A percentile compares a stretch with the other conserved stretches of the same genome.
Conservation (phyloP, 2,113 vertebrate genomes). For the Cyphomyrus discorhynchus region DNA sequence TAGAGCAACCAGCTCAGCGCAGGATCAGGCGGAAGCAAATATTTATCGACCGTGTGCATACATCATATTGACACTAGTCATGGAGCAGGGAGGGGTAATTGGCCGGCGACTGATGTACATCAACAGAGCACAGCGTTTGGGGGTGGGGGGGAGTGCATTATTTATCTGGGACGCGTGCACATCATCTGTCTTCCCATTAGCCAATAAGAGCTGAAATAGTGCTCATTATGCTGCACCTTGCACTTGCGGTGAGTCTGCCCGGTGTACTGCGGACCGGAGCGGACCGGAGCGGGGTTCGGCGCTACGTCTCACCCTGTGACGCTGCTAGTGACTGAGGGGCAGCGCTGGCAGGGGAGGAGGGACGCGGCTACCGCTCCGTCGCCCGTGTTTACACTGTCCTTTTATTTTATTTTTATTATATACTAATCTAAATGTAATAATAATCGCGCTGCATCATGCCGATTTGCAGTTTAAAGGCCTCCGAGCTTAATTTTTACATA, state of each 20-base stretch:
- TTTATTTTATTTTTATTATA: slow-evolving; percentile 19
- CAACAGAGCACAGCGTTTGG: slow-evolving; percentile 19
- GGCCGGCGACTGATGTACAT: slow-evolving; percentile 23
- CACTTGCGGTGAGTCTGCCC: slow-evolving; percentile 24
- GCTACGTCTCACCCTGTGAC: slow-evolving; percentile 42
- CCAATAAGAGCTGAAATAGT: slow-evolving; percentile 41
- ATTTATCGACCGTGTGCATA: slow-evolving; percentile 32
- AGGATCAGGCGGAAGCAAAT: slow-evolving; percentile 20
- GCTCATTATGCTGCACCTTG: slow-evolving; percentile 25
- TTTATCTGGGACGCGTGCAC: slow-evolving; percentile 37
- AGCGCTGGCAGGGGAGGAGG: slow-evolving; percentile 14
- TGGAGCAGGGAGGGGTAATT: slow-evolving; percentile 19
- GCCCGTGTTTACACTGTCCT: slow-evolving; percentile 25
- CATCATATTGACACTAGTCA: slow-evolving; percentile 42
- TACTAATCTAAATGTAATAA: slow-evolving; percentile 16
- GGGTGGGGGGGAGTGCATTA: slow-evolving; percentile 33
- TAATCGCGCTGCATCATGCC: not conserved
- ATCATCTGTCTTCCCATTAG: slow-evolving; percentile 40
- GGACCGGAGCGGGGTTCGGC: slow-evolving; percentile 14
- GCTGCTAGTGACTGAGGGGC: slow-evolving; percentile 39
- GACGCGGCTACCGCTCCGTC: slow-evolving; percentile 24
- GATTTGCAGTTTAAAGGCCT: not conserved
- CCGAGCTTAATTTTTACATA: not conserved
- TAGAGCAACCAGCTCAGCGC: slow-evolving; percentile 14
- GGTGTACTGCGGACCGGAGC: slow-evolving; percentile 25